Base-by-base conservation (phyloP, 2,797 vertebrate genomes). In the Numenius phaeopus region DNA sequence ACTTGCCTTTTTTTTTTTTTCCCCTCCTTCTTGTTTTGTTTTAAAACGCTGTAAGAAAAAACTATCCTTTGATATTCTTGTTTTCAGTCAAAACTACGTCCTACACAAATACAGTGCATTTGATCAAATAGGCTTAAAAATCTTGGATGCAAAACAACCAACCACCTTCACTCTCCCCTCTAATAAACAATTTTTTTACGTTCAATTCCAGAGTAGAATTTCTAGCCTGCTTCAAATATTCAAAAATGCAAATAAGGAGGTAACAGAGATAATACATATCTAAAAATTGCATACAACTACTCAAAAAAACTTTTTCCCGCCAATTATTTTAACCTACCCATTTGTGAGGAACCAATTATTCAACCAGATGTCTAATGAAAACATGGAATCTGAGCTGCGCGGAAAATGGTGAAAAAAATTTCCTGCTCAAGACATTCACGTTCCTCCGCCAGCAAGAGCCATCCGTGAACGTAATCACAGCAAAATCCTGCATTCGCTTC, bases 401-500 rank as follows among this genome's bases (percentile, higher is more conserved):
- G 0, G 32, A 89, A 52, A 49, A 49, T 1, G 14, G 55, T 7
- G 55, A 34, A 66, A 34, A 73, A 64, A 34, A n/a, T 18, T 27
- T 49, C 94, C 87, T 39, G 59, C 87, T 94, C 18, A 15, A 79
- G 84, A 54, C 47, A 42, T 14, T 15, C 27, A 5, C 0, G 9
- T 4, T 59, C 55, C 66, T 80, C 21, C 10, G 6, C 50, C 40
- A 40, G 64, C 47, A 46, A 61, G 58, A 91, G 66, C 69, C 5
- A 0, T 10, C 44, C 21, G 1, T 1, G 21, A 1, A 11, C 3
- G 1, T 23, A 2, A 40, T 29, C 11, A 5, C 15, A 18, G 49
- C 30, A 82, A 62, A 87, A 52, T 6, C 58, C 21, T 8, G 4
- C 2, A 2, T 46, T 64, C n/a, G 5, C n/a, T 42, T 50, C 83